These are phyloP conservation scores for Zaprionus obscuricornis DNA, from an alignment of 2,888 invertebrate genomes.

Conservation along the genomic window DNA sequence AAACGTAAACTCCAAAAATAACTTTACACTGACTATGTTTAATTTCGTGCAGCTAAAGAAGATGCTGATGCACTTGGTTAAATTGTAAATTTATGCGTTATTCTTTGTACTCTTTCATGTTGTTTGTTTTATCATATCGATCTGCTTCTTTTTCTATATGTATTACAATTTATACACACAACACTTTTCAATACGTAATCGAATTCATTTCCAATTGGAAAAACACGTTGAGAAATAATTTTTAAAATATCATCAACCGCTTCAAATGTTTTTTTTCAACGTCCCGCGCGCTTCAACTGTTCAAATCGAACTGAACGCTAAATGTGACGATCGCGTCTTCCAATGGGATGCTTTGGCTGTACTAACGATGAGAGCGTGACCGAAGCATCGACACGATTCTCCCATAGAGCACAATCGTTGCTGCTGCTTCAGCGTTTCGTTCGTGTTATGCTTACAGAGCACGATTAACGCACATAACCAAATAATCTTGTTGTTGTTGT, in stretches of 20 bases:
- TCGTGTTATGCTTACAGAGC: background rate
- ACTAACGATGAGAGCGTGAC: constrained; percentile 29
- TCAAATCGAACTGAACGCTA: constrained; percentile 60
- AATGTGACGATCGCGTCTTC: constrained; percentile 45
- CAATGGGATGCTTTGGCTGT: constrained; percentile 42
- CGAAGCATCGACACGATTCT: constrained; percentile 1
- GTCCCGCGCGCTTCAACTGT: constrained; percentile 49
- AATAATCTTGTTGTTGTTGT: constrained; percentile 18
- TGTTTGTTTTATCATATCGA: background rate
- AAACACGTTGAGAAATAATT: background rate
- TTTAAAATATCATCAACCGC: background rate
- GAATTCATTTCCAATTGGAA: constrained; percentile 8
- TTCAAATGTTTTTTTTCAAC: constrained; percentile 2
- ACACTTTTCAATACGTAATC: constrained; percentile 13
- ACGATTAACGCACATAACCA: background rate
- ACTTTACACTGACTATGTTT: constrained; percentile 27
- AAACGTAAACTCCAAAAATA: constrained; percentile 58
- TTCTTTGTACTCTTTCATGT: constrained; percentile 4
- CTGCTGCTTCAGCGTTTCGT: background rate
- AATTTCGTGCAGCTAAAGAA: constrained; percentile 52
- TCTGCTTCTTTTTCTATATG: constrained; percentile 4
- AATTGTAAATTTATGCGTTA: constrained; percentile 43
- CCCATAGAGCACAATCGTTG: constrained; percentile 4
- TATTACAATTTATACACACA: background rate
- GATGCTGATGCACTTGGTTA: constrained; percentile 4